Evolutionary conservation across 1,140 invertebrate genomes (phyloP), one percentile per base, ranked within the genome.

Genomic region (Prorops nasuta): DNA sequence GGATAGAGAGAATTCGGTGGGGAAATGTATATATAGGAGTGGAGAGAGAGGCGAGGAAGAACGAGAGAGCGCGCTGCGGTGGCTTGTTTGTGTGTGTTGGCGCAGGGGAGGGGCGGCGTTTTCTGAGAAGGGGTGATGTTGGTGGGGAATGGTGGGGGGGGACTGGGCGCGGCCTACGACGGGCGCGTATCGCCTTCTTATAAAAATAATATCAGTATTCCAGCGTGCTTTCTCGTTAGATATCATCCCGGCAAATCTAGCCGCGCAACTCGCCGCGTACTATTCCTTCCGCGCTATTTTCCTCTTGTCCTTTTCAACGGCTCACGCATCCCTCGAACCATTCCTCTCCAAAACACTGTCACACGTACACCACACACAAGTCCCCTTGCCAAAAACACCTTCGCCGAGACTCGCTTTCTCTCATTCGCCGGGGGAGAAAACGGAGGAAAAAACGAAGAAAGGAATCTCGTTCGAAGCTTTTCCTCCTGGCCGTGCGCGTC

Each of bases 141-240:
- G 64, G 67, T 68, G 62, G 44, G 59, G 42, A 62, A n/a, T n/a
- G 17, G 69, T 68, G 62, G 64, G 67, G 69, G 62, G 44, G 59
- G 42, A 62, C 60, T 71, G 71, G 71, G 71, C 71, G 71, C 71
- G 71, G 71, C 70, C 58, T 72, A 69, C 32, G 40, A 31, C 50
- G 44, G 48, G 62, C 35, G 46, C 57, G 54, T 60, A 40, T 20
- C 17, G 3, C 56, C 56, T 58, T 59, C 60, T 67, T 71, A 69
- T 63, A 71, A 69, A 69, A 67, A 71, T 66, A 71, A 71, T 69
- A 67, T 71, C 58, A 67, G 60, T 67, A 46, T 63, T 53, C 49
- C 47, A 58, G 54, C 63, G 67, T 59, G 66, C 59, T 64, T 67
- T 66, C 54, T 63, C 58, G 58, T 49, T 46, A 58, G 57, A 66